These are phyloP conservation scores for Drosophila atroscutellata DNA, from an alignment of 2,888 invertebrate species.

Conservation along the genomic window DNA sequence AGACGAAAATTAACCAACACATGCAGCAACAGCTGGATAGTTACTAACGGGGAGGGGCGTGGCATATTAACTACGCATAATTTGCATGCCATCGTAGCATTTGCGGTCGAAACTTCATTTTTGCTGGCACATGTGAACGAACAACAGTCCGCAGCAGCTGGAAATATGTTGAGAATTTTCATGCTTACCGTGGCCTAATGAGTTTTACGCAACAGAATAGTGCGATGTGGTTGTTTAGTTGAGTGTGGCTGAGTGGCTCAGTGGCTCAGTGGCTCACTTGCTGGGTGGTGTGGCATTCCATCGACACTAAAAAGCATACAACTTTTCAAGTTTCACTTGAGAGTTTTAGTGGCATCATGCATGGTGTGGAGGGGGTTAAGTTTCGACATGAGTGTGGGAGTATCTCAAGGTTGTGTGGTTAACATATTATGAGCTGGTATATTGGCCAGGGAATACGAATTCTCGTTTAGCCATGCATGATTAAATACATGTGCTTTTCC, in stretches of 20 bases:
- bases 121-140: conserved; percentile 54
- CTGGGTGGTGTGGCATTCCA: conserved; percentile 25
- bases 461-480: conserved; percentile 63
- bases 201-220: conserved; percentile 53
- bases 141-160: conserved; percentile 26
- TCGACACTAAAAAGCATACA: conserved; percentile 50
- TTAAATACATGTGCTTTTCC: conserved; percentile 60
- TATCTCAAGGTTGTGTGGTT: conserved; percentile 36
- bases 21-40: conserved; percentile 16
- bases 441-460: conserved; percentile 63
- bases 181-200: conserved; percentile 65
- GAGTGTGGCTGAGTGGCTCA: conserved; percentile 11
- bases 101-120: conserved; percentile 72
- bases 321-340: conserved; percentile 68
- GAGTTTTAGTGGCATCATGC: conserved; percentile 58
- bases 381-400: conserved; percentile 42
- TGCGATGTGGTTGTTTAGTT: conserved; percentile 27
- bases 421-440: conserved; percentile 45
- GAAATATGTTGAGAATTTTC: conserved; percentile 67
- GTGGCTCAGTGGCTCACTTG: conserved; percentile 6
- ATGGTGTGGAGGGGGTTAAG: conserved; percentile 49
- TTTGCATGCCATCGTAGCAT: conserved; percentile 71
- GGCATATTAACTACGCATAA: conserved; percentile 72
- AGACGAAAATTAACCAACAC: conserved; percentile 76
- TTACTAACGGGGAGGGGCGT: conserved; percentile 35